Evolutionary conservation across 2,888 invertebrate genomes (phyloP).

Genomic region (Yponomeuta malinellus): DNA sequence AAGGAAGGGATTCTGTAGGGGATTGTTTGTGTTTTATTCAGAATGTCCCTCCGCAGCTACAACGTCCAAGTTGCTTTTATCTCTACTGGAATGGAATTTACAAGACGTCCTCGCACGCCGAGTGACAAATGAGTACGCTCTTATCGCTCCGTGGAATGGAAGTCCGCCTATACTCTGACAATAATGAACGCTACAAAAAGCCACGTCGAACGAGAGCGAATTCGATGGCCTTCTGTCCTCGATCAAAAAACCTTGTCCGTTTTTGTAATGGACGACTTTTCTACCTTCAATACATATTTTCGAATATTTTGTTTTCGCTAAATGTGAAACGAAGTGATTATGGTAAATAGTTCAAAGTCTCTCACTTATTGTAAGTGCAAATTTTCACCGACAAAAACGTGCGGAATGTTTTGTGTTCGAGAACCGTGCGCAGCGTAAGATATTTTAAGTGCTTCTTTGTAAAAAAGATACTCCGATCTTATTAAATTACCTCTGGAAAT

Average conservation of each 20-base stretch:
- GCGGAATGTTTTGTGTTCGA: neutral
- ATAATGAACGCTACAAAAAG: neutral
- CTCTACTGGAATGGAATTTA: conserved; percentile 60
- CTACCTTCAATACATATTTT: neutral
- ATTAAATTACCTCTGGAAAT: neutral
- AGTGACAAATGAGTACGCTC: conserved; percentile 68
- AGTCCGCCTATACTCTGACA: conserved; percentile 13
- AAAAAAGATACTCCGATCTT: neutral
- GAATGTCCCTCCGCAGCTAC: neutral
- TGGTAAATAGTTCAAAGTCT: neutral
- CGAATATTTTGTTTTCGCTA: neutral
- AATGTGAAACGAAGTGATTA: neutral
- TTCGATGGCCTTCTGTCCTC: neutral
- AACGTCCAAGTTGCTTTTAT: conserved; percentile 32
- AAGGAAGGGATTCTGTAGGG: neutral
- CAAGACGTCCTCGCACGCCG: conserved; percentile 57
- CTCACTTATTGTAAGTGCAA: neutral
- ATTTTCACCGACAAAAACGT: neutral
- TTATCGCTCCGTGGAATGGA: conserved; percentile 44
- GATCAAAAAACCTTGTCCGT: neutral
- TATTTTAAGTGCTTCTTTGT: neutral
- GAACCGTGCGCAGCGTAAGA: neutral
- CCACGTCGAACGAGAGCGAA: neutral
- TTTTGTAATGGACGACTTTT: neutral
- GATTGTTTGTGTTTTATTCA: neutral